phyloP scores from a whole-genome alignment of 2,888 invertebrate species.

The Eupithecia pulchellata region DNA sequence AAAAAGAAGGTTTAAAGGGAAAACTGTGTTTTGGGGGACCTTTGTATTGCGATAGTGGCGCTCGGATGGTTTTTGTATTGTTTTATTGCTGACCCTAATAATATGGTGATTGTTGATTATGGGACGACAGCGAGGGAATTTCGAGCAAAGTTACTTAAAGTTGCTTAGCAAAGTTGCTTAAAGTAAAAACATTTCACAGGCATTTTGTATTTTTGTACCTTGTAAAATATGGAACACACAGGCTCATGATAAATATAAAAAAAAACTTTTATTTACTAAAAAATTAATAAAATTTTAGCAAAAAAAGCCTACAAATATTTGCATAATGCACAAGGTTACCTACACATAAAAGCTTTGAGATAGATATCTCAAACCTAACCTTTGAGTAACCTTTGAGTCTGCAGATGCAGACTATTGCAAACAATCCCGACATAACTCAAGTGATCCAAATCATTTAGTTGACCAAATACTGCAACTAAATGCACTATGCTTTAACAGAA shows the following conservation, averaged over 20 bases:
- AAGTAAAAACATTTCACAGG: too few relatives aligned
- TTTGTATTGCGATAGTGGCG: constrained; percentile 35
- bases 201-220: too few relatives aligned
- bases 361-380: too few relatives aligned
- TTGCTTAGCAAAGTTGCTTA: too few relatives aligned
- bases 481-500: too few relatives aligned
- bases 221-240: too few relatives aligned
- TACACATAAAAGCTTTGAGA: background rate
- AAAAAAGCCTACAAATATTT: background rate
- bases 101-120: constrained; percentile 30
- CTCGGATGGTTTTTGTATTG: constrained; percentile 36
- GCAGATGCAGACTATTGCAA: background rate
- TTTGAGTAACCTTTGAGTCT: too few relatives aligned
- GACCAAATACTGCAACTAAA: background rate
- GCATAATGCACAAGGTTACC: too few relatives aligned
- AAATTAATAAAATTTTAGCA: background rate
- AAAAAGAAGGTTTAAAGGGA: constrained; percentile 69
- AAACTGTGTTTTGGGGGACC: constrained; percentile 56
- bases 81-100: constrained; percentile 37
- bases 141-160: too few relatives aligned
- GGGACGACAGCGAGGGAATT: constrained; percentile 11
- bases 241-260: background rate
- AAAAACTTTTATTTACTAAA: background rate
- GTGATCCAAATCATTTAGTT: background rate
- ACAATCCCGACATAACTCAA: background rate